Base-by-base conservation (phyloP, 1,140 invertebrate genomes). In the Cephus cinctus region DNA sequence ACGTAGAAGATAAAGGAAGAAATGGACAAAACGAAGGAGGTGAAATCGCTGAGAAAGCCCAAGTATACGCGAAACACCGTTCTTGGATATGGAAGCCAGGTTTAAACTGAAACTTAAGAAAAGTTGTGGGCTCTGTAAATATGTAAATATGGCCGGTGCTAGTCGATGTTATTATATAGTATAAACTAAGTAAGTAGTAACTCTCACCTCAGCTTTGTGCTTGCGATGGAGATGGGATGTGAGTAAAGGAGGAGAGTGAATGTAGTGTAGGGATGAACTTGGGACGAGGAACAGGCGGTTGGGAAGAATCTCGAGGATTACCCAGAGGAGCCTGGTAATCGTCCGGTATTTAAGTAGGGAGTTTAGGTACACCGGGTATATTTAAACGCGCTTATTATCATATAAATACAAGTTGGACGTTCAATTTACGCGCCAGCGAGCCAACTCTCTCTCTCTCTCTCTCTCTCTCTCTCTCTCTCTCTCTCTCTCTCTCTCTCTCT, bases 341-440 rank as follows among this genome's bases (percentile, higher is more conserved):
- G 71, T 68, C 59, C 63, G 69, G 63, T 74, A 69, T 76, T 74
- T 75, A 73, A 73, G 69, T 71, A 73, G 67, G 65, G 59, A 74
- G 69, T 74, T 73, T 69, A 67, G 67, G 61, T 67, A 69, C 67
- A 76, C 66, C 62, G 63, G 65, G 68, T 75, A 73, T 73, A 73
- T 76, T 76, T 73, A 73, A 75, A 75, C 72, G 67, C 61, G 70
- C 73, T 76, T 76, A 76, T 76, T 76, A 76, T 75, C 73, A 75
- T 76, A 76, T 75, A 76, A 76, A 76, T 76, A 76, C 73, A 75
- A 76, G 68, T 76, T 73, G 72, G 71, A 73, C 69, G 72, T 73
- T 73, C 71, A 76, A 76, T 76, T 76, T 75, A 75, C 73, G 65
- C 72, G 63, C 54, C 54, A 57, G 57, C 64, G 54, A 67, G 56